Conservation (phyloP, 2,113 vertebrate genomes). For the Ondatra zibethicus region DNA sequence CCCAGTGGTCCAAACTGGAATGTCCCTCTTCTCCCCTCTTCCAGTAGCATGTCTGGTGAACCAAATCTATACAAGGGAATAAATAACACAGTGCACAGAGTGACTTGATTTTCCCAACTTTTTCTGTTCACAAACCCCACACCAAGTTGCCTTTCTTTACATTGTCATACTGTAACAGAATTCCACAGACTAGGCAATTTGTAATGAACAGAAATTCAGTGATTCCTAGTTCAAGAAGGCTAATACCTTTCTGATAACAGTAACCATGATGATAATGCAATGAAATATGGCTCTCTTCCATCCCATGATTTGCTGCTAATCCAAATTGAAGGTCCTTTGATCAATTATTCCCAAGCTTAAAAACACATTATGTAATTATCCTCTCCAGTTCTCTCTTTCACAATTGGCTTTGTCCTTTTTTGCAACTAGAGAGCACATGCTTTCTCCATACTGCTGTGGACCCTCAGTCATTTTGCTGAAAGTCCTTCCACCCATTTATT, state of each 20-base stretch:
- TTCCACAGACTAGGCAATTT: neutral
- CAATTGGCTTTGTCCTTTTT: neutral
- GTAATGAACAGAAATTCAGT: neutral
- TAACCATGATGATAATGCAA: neutral
- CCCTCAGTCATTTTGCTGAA: neutral
- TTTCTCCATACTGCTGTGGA: neutral
- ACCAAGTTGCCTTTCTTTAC: neutral
- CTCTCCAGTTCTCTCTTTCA: neutral
- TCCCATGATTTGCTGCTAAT: neutral
- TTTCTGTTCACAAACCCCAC: neutral
- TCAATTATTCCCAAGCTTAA: neutral
- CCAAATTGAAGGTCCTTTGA: neutral
- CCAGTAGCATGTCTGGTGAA: neutral
- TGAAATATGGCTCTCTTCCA: neutral
- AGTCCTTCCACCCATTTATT: neutral
- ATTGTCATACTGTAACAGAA: neutral
- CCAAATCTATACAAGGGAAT: neutral
- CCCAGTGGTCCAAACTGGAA: neutral
- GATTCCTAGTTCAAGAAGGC: neutral
- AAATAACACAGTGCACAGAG: neutral
- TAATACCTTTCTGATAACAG: neutral
- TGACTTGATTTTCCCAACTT: neutral
- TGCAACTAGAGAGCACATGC: neutral
- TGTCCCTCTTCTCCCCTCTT: neutral
- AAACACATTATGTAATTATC: neutral